Percentiles rank a stretch among this genome's conserved stretches.
Evolutionary conservation across 2,888 invertebrate genomes (phyloP).

Genomic region (Pristionchus entomophagus): DNA sequence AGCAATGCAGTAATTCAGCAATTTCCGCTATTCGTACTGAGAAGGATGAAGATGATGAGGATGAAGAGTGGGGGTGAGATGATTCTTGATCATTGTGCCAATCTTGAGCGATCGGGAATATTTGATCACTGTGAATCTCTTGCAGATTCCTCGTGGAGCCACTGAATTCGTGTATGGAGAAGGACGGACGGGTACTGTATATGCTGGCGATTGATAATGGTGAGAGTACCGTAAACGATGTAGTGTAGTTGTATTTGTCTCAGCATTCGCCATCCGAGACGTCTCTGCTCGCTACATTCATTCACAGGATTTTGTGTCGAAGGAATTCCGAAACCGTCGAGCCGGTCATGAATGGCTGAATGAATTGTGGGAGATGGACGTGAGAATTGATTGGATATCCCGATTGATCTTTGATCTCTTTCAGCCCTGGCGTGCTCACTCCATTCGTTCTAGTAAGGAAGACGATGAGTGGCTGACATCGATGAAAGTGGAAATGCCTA

Average conservation of each 20-base stretch:
- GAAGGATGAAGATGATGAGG: neutral
- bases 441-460: neutral
- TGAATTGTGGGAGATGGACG: neutral
- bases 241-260: neutral
- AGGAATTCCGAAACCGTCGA: slow-evolving; percentile 34
- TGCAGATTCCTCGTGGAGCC: neutral
- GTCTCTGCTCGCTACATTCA: slow-evolving; percentile 39
- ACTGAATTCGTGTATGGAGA: slow-evolving; percentile 12
- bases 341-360: slow-evolving; percentile 24
- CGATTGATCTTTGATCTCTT: neutral
- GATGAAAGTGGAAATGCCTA: neutral
- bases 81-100: no score
- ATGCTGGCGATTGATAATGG: slow-evolving; percentile 28
- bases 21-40: neutral
- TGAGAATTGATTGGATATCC: neutral
- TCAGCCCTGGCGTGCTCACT: neutral
- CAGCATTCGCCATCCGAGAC: slow-evolving; percentile 21
- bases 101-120: no score
- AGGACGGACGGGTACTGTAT: slow-evolving; percentile 7
- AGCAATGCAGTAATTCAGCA: no score
- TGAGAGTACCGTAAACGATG: neutral
- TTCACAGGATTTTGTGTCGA: neutral
- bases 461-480: slow-evolving; percentile 39
- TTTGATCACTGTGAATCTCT: no score
- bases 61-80: slow-evolving; percentile 2